Percentiles rank a stretch among this genome's conserved stretches.
phyloP scores from a whole-genome alignment of 2,113 vertebrate species.

The Mus pahari region DNA sequence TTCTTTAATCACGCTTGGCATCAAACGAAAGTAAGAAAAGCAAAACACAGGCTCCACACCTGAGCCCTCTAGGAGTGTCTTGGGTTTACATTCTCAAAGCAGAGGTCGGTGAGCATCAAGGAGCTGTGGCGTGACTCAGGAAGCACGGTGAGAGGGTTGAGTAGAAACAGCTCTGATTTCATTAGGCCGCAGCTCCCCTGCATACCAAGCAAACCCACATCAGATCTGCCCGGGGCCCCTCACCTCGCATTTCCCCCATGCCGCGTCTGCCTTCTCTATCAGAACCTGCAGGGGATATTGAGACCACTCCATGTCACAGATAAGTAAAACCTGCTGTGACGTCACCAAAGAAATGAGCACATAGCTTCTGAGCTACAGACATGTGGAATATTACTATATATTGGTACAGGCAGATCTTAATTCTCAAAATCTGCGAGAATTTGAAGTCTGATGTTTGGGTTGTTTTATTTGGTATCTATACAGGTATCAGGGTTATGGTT shows the following conservation, averaged over 20 bases:
- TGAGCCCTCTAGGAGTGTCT: constrained; percentile 11
- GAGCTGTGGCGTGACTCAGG: constrained; percentile 20
- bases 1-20: constrained; percentile 35
- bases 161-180: constrained; percentile 45
- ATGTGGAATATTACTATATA: background rate
- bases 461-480: background rate
- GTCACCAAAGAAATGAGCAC: constrained; percentile 22
- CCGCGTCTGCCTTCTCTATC: constrained; percentile 15
- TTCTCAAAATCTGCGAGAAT: constrained; percentile 17
- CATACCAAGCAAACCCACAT: constrained; percentile 35
- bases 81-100: constrained; percentile 63
- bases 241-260: background rate
- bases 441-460: background rate
- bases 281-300: constrained; percentile 37
- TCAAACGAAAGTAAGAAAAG: constrained; percentile 60
- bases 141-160: background rate
- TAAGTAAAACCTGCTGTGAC: constrained; percentile 67
- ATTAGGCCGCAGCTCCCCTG: rapidly evolving
- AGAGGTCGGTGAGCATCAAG: constrained; percentile 33
- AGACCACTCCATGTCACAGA: constrained; percentile 50
- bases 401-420: background rate
- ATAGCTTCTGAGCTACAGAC: constrained; percentile 21
- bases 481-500: background rate
- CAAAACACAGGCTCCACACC: constrained; percentile 5
- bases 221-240: constrained; percentile 40